Evolutionary conservation across 35 echinoderm and acorn worm genomes (phyloP), one percentile per base, ranked within the genome.

Genomic region (Ophioderma brevispina): DNA sequence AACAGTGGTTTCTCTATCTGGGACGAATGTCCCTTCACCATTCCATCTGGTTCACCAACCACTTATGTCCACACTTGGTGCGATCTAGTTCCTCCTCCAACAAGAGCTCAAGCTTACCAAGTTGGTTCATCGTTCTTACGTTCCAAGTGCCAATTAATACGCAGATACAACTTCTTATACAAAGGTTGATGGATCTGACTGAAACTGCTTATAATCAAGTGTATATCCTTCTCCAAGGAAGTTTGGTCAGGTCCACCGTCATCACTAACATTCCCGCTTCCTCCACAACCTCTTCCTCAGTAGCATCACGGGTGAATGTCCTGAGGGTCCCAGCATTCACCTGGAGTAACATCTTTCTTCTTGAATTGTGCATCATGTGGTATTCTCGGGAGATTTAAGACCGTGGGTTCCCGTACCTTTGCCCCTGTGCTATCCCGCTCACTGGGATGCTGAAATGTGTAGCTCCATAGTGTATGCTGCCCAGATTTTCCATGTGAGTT

Each of bases 281-380:
- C 80, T 82, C 80, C 18, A 36, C 80, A 36, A 82, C 80, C 80
- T 82, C 80, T 82, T 82, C 80, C 36, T 82, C 80, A 82, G 80
- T 82, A 82, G 38, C 80, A 82, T 82, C 36, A 82, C 80, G 31
- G 80, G 38, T 82, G 80, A 36, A 36, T 38, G 80, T 38, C 80
- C 39, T 42, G 80, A 82, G 80, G 80, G 36, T 18, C 36, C 36
- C 80, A 82, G 0, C 36, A 35, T 38, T 17, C 80, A 38, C 39
- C n/a, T 82, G n/a, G n/a, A n/a, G n/a, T n/a, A n/a, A n/a, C n/a
- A n/a, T n/a, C n/a, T n/a, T n/a, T n/a, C n/a, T n/a, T 82, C 80
- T 82, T 36, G 35, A 28, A 19, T 40, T 42, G 80, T 36, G 80
- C 38, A 32, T 82, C 33, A 82, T 82, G 25, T 82, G 36, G 80